These are phyloP conservation scores for Xenopus petersii DNA, from an alignment of 2,797 vertebrate species.

Conservation along the genomic window DNA sequence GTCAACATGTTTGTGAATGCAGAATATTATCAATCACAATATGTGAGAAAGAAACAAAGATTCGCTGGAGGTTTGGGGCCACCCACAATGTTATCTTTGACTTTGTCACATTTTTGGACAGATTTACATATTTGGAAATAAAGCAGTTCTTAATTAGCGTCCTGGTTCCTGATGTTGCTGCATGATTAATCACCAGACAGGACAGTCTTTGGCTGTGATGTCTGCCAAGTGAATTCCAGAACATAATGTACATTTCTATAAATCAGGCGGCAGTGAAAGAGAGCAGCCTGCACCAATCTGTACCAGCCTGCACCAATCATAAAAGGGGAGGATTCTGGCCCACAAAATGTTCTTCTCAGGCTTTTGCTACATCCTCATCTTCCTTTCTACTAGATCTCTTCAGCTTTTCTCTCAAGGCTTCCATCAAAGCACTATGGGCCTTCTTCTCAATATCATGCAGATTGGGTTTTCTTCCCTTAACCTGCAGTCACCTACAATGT, in stretches of 20 bases:
- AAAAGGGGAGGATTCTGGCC: too few relatives aligned
- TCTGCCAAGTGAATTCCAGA: conserved; percentile 7
- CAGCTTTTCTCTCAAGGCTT: too few relatives aligned
- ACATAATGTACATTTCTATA: conserved; percentile 24
- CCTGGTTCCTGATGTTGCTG: conserved; percentile 2
- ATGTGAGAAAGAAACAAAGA: not conserved
- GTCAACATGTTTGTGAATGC: too few relatives aligned
- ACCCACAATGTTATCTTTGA: conserved; percentile 20
- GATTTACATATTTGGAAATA: conserved; percentile 18
- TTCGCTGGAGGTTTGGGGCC: not conserved
- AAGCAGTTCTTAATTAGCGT: conserved; percentile 22
- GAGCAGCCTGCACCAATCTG: too few relatives aligned
- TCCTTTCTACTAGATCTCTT: too few relatives aligned
- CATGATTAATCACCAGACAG: conserved; percentile 10
- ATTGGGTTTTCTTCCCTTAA: too few relatives aligned
- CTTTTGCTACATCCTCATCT: too few relatives aligned
- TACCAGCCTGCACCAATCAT: too few relatives aligned
- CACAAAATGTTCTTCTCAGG: too few relatives aligned
- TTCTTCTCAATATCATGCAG: too few relatives aligned
- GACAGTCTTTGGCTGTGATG: conserved; percentile 9
- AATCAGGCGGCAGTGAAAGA: not conserved
- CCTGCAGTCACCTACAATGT: too few relatives aligned
- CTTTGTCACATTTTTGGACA: conserved; percentile 9
- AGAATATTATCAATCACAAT: not conserved
- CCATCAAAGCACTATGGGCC: too few relatives aligned